phyloP scores from a whole-genome alignment of 2,888 invertebrate genomes.

The Hypolimnas misippus region DNA sequence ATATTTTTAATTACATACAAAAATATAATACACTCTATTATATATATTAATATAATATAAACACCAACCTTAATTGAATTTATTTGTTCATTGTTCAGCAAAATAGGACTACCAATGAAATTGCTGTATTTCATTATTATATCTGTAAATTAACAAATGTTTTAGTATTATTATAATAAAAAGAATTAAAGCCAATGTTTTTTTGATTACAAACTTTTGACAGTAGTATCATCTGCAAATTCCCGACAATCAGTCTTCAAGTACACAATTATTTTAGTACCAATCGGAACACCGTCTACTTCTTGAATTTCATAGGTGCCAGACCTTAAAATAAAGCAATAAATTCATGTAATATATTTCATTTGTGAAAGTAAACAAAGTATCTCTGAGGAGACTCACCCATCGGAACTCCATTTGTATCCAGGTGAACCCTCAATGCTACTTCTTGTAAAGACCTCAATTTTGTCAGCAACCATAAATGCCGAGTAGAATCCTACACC shows the following conservation, averaged over 20 bases:
- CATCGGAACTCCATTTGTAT: conserved; percentile 95
- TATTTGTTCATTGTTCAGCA: conserved; percentile 93
- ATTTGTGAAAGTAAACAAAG: not conserved
- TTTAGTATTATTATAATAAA: not conserved
- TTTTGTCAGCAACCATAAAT: conserved; percentile 98
- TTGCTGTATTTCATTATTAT: conserved; percentile 98
- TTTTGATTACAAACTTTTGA: conserved; percentile 85
- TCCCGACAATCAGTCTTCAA: conserved; percentile 94
- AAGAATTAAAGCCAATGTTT: not conserved
- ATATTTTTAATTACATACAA: too few relatives aligned
- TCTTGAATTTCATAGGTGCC: conserved; percentile 95
- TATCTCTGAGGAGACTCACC: conserved; percentile 68
- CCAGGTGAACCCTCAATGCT: conserved; percentile 87
- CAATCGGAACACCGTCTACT: conserved; percentile 92
- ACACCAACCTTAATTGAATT: conserved; percentile 92
- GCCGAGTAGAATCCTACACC: conserved; percentile 99
- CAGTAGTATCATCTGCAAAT: conserved; percentile 93
- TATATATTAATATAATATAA: conserved; percentile 32
- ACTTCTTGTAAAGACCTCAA: conserved; percentile 95
- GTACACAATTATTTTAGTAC: conserved; percentile 96
- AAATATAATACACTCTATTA: too few relatives aligned
- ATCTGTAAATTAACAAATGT: conserved; percentile 72
- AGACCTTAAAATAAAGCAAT: conserved; percentile 81
- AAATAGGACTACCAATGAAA: conserved; percentile 97
- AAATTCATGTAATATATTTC: not conserved